A percentile compares a stretch with the other conserved stretches of the same genome.
phyloP scores from a whole-genome alignment of 2,113 vertebrate genomes.

The Trichechus manatus region DNA sequence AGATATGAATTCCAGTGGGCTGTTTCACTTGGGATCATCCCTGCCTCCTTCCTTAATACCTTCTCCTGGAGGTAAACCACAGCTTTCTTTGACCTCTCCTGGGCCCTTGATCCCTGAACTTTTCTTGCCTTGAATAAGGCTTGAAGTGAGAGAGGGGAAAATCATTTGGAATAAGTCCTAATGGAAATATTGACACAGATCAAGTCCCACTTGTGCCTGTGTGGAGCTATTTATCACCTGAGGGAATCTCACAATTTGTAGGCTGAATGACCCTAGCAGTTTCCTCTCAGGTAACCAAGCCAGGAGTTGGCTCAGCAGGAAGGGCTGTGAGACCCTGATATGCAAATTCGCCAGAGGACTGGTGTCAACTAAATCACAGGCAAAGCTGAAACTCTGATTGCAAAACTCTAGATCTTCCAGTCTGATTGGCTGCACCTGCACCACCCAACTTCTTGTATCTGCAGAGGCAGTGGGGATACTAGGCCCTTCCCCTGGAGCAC shows the following conservation, averaged over 20 bases:
- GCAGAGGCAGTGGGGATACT: background rate
- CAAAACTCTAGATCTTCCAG: background rate
- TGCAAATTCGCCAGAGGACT: background rate
- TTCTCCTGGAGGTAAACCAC: background rate
- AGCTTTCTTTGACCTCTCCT: background rate
- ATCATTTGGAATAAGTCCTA: background rate
- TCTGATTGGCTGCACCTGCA: background rate
- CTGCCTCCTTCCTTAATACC: background rate
- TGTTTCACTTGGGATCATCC: background rate
- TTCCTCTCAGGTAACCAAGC: background rate
- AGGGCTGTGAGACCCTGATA: background rate
- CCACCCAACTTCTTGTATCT: background rate
- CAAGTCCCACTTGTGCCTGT: background rate
- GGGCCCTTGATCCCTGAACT: background rate
- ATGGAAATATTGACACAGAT: background rate
- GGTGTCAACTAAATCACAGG: background rate
- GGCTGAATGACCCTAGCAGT: background rate
- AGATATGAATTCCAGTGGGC: background rate
- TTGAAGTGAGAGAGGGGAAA: background rate
- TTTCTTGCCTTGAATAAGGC: background rate
- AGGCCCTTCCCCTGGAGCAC: background rate
- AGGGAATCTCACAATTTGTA: background rate
- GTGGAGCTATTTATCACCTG: background rate
- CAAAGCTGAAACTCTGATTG: background rate
- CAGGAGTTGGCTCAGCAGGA: background rate